phyloP scores from a whole-genome alignment of 1,140 invertebrate genomes.

The Drosophila bifasciata region DNA sequence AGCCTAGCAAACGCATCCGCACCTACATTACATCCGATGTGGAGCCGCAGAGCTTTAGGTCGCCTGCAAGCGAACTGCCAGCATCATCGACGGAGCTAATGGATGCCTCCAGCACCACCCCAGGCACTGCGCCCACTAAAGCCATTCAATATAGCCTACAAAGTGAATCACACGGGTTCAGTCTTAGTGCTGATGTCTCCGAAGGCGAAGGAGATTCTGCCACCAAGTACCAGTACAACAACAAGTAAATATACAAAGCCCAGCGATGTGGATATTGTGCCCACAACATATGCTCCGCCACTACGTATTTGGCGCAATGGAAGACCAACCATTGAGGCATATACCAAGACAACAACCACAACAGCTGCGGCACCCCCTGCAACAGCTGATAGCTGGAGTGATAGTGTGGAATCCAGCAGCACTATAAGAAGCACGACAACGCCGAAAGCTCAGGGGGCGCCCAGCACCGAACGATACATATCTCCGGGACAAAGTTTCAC shows the following conservation, averaged over 20 bases:
- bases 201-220: slow-evolving; percentile 2
- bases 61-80: slow-evolving; percentile 10
- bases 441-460: slow-evolving; percentile 15
- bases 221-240: slow-evolving; percentile 24
- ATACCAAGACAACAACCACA: slow-evolving; percentile 28
- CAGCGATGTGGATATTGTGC: slow-evolving; percentile 59
- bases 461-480: slow-evolving; percentile 29
- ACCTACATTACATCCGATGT: slow-evolving; percentile 73
- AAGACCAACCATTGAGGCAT: slow-evolving; percentile 60
- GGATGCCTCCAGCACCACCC: slow-evolving; percentile 40
- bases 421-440: slow-evolving; percentile 13
- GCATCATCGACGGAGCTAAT: slow-evolving; percentile 15
- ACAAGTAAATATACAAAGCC: slow-evolving; percentile 24
- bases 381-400: neutral
- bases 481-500: slow-evolving; percentile 55
- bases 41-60: slow-evolving; percentile 74
- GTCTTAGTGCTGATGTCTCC: slow-evolving; percentile 35
- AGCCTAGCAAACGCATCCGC: slow-evolving; percentile 66
- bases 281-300: slow-evolving; percentile 80
- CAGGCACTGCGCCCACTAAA: slow-evolving; percentile 32
- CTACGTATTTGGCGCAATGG: slow-evolving; percentile 76
- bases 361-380: slow-evolving; percentile 7
- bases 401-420: slow-evolving; percentile 14
- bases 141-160: slow-evolving; percentile 67
- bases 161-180: slow-evolving; percentile 65